These are phyloP conservation scores for Phortica okadai DNA, from an alignment of 2,888 invertebrate species.

Conservation along the genomic window DNA sequence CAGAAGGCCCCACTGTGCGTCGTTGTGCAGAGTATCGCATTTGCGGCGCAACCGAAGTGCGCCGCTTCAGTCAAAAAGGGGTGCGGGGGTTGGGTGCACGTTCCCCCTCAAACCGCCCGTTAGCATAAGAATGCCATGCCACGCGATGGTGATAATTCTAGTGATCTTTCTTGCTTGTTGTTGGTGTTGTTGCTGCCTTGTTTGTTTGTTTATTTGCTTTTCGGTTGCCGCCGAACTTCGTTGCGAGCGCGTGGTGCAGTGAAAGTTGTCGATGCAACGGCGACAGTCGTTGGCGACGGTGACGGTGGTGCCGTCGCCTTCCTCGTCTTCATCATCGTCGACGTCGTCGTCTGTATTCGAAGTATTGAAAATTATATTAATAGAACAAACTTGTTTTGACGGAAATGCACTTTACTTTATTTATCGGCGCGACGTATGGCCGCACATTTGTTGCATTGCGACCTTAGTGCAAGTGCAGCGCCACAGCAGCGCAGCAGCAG, in stretches of 20 bases:
- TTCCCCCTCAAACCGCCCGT: too few relatives aligned
- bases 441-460: constrained; percentile 7
- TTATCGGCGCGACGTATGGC: constrained; percentile 61
- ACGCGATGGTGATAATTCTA: constrained; percentile 22
- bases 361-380: constrained; percentile 68
- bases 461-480: constrained; percentile 47
- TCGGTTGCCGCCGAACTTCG: constrained; percentile 16
- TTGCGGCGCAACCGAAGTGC: too few relatives aligned
- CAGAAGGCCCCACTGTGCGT: too few relatives aligned
- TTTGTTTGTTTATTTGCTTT: neutral
- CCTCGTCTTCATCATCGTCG: neutral
- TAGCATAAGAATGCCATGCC: neutral
- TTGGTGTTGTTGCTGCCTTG: neutral
- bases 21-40: too few relatives aligned
- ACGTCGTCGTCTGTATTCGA: constrained; percentile 63
- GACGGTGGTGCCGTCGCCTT: constrained; percentile 62
- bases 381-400: constrained; percentile 70
- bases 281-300: neutral
- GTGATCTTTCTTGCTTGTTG: constrained; percentile 17
- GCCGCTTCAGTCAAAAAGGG: too few relatives aligned
- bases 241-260: constrained; percentile 16
- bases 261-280: constrained; percentile 22
- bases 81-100: too few relatives aligned
- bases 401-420: constrained; percentile 71
- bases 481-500: too few relatives aligned